Evolutionary conservation across 1,140 invertebrate species (phyloP), one percentile per base, ranked within the genome.

Genomic region (Gryllus bimaculatus): DNA sequence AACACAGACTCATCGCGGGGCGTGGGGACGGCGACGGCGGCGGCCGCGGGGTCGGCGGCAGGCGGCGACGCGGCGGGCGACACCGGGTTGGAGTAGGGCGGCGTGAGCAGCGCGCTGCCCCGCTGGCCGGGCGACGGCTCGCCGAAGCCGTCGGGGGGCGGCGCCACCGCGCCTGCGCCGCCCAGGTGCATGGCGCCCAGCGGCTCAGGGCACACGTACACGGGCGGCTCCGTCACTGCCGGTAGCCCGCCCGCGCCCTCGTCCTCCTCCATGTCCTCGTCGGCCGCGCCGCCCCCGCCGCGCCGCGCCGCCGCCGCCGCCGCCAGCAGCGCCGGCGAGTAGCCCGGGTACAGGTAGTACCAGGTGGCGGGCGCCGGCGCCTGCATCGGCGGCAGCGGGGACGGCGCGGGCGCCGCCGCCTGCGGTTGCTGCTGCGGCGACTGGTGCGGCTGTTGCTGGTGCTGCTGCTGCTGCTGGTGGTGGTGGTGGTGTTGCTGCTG

Each of bases 81-180:
- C 15, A 87, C 87, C 6, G 88, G 87, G 80, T 89, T 89, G 8
- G 92, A 93, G 49, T 89, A 90, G 0, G 92, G 90, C 0, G 91
- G 91, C 5, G 91, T 91, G 1, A 91, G 86, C 5, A 88, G 88
- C 20, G 86, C 88, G 80, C 84, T 48, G 83, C 83, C 83, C 54
- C 54, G 18, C 54, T 66, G 54, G 10, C 54, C 10, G 10, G 10
- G 54, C 54, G 91, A 91, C 5, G 92, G 76, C 20, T 76, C 39
- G 49, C 81, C 76, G 20, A 80, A 66, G 48, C 79, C 79, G 18
- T 82, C 79, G 47, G 80, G 81, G 39, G 79, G 79, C 15, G 75
- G 79, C 73, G 78, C 47, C 80, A 8, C 26, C 66, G 66, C 73
- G 79, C 39, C 47, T 48, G 47, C 78, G 48, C 76, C 73, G 79